Base-by-base conservation (phyloP, 2,888 invertebrate species). In the Nebria brevicollis region DNA sequence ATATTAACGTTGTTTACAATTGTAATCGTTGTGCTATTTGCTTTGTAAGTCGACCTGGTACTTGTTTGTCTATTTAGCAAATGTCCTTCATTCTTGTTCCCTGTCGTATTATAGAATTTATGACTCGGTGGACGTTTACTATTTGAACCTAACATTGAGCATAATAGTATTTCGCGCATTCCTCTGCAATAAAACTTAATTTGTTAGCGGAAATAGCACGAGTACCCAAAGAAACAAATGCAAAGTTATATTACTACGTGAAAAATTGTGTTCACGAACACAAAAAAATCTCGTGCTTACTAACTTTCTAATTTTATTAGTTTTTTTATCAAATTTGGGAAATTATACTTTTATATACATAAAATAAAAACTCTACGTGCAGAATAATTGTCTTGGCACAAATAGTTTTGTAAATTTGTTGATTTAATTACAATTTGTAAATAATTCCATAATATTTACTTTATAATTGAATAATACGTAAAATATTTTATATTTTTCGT, bases 81-180 rank as follows among this genome's bases (percentile, higher is more conserved):
- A 65, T 43, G 42, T 0, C 83, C 8, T 83, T 84, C 84, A 1
- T 82, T 82, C 25, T 84, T 84, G 66, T 86, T 86, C 74, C 86
- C 82, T 25, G 85, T 84, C 73, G 84, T 84, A n/a, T 85, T 85
- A 66, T 86, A 84, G 72, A 85, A 84, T 64, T 86, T 86, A 75
- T 85, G 84, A 41, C 87, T 87, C 70, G 86, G 86, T 79, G 85
- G 87, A n/a, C 86, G 85, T 8, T 87, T 84, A 42, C 86, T 86
- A 2, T 84, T 81, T 11, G 83, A 83, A 7, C 87, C 84, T 1
- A 87, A 85, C 26, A 86, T 84, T 20, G 90, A 90, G 86, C 95
- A 95, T 82, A 93, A 91, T 64, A 96, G 88, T 34, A 96, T 91
- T 88, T 97, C 97, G 83, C 93, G 91, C 94, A 97, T 96, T 25